Base-by-base conservation (phyloP, 2,888 invertebrate species). In the Netelia fuscicornis region DNA sequence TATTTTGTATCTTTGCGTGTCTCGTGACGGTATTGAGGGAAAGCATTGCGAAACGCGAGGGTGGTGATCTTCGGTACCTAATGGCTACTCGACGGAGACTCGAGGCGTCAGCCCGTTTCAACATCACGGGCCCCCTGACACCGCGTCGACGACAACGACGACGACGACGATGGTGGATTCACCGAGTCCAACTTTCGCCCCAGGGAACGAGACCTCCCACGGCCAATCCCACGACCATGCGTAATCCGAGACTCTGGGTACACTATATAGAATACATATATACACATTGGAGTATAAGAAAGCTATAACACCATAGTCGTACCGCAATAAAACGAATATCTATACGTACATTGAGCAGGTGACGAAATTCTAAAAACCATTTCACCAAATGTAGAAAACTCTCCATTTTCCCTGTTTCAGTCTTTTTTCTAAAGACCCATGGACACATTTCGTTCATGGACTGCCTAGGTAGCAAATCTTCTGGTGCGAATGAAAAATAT, bases 101-200 rank as follows among this genome's bases (percentile, higher is more conserved):
- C 90, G 89, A 91, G 87, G 89, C 89, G 92, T 92, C 93, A 93
- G 90, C 83, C 85, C 91, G 90, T 90, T 92, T 92, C 93, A 92
- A 92, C 89, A 91, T 90, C 86, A 89, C 86, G 90, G 90, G 86
- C 80, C 90, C 89, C 88, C 80, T 93, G 93, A 93, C 93, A 92
- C 86, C 88, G 48, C 30, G 78, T 56, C 77, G 81, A 82, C 80
- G 23, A 72, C 17, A 17, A 42, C 25, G 64, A 9, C 67, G 48
- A 67, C 71, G 30, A 44, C 81, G 77, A 62, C 60, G 64, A 25
- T 72, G 70, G 30, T 13, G 67, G 81, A 64, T 71, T 75, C 81
- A 65, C 78, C 78, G 70, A 74, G 77, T 78, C 84, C 81, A 60
- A 85, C 81, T 81, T 75, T 80, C 65, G 77, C 84, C 90, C 90